These are phyloP conservation scores for Amia ocellicauda DNA, from an alignment of 2,113 vertebrate genomes.

Conservation along the genomic window DNA sequence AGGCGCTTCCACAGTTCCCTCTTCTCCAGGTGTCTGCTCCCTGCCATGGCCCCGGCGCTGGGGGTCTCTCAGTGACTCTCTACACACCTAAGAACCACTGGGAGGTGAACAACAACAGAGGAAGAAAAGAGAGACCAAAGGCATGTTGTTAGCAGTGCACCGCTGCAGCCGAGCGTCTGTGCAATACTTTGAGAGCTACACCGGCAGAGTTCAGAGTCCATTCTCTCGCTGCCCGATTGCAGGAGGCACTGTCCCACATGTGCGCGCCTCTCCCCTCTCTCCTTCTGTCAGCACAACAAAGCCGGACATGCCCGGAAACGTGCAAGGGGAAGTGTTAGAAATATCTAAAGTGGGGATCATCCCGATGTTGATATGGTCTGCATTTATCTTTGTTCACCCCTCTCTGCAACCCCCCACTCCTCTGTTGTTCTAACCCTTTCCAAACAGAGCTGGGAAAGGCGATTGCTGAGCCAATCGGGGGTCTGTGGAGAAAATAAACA, in stretches of 20 bases:
- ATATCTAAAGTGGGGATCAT: conserved; percentile 19
- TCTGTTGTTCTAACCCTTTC: conserved; percentile 59
- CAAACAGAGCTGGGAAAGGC: conserved; percentile 50
- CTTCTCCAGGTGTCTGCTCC: conserved; percentile 68
- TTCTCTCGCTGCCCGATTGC: neutral
- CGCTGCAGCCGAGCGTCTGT: neutral
- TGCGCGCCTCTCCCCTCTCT: conserved; percentile 37
- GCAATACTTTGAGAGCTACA: neutral
- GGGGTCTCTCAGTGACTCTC: conserved; percentile 51
- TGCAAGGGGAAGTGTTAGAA: conserved; percentile 21
- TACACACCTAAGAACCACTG: conserved; percentile 49
- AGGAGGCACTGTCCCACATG: neutral
- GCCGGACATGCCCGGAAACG: conserved; percentile 29
- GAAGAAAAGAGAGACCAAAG: conserved; percentile 5
- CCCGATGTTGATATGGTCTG: conserved; percentile 21
- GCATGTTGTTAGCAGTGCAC: conserved; percentile 30
- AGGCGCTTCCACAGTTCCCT: conserved; percentile 72
- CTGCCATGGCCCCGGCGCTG: conserved; percentile 60
- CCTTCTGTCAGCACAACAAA: conserved; percentile 35
- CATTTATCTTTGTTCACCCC: conserved; percentile 29
- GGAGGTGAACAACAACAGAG: conserved; percentile 15
- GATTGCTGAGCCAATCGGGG: conserved; percentile 55
- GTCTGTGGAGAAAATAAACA: conserved; percentile 62
- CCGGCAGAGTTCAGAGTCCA: conserved; percentile 39
- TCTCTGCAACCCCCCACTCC: conserved; percentile 14